phyloP scores from a whole-genome alignment of 2,888 invertebrate species.

The Acronicta leporina region DNA sequence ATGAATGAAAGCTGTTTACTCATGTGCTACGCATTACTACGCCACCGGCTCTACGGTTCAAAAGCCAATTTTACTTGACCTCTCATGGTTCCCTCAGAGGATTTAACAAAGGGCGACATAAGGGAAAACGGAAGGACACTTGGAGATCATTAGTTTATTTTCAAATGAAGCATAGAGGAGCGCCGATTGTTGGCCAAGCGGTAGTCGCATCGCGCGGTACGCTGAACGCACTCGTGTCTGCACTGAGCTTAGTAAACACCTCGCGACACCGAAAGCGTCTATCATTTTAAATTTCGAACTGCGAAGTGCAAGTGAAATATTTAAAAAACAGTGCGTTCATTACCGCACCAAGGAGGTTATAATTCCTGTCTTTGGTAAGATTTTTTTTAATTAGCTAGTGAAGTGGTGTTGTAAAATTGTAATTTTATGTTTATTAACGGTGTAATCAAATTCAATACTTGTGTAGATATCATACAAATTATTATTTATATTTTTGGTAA shows the following conservation, averaged over 20 bases:
- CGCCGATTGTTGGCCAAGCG: conserved; percentile 62
- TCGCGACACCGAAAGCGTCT: conserved; percentile 60
- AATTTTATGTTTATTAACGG: conserved; percentile 15
- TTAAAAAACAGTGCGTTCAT: conserved; percentile 55
- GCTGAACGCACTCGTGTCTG: conserved; percentile 72
- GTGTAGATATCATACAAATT: no score
- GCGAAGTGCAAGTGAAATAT: conserved; percentile 66
- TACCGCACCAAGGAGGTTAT: conserved; percentile 46
- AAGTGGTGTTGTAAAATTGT: not conserved
- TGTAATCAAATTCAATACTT: no score
- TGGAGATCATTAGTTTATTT: conserved; percentile 64
- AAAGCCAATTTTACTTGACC: conserved; percentile 64
- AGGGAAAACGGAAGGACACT: conserved; percentile 60
- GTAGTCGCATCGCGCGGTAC: conserved; percentile 78
- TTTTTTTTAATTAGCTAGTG: conserved; percentile 32
- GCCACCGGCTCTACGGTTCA: conserved; percentile 61
- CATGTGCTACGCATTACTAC: conserved; percentile 69
- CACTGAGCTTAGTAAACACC: conserved; percentile 60
- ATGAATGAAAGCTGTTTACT: conserved; percentile 74
- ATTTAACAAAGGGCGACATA: conserved; percentile 48
- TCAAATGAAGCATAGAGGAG: conserved; percentile 80
- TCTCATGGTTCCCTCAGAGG: conserved; percentile 52
- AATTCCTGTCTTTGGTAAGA: conserved; percentile 67
- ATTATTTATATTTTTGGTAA: no score
- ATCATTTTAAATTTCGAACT: conserved; percentile 61